Evolutionary conservation across 2,113 vertebrate genomes (phyloP).

Genomic region (Turdus rufiventris): DNA sequence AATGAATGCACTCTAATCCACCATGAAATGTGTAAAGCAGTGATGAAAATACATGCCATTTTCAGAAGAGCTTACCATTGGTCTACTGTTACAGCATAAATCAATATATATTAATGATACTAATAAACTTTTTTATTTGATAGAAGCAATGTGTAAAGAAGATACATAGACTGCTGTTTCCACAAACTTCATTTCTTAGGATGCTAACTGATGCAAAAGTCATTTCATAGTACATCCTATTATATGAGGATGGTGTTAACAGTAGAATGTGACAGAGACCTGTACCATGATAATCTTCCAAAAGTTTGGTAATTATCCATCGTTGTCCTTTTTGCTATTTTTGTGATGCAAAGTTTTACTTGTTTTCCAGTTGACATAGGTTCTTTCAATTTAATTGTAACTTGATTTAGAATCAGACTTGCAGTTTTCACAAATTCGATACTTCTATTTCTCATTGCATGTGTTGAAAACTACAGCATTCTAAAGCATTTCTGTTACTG

Average conservation of each 20-base stretch:
- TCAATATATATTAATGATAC: background rate
- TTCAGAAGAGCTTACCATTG: background rate
- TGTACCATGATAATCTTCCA: background rate
- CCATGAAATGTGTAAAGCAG: background rate
- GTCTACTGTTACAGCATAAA: background rate
- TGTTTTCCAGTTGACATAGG: background rate
- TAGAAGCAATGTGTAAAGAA: background rate
- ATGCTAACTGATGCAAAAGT: background rate
- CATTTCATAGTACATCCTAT: background rate
- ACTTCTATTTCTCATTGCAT: background rate
- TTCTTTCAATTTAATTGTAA: background rate
- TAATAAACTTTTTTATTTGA: background rate
- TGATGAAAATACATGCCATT: background rate
- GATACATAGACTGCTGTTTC: background rate
- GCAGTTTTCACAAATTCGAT: background rate
- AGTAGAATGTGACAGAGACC: background rate
- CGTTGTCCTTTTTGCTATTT: background rate
- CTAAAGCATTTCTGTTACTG: background rate
- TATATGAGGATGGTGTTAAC: background rate
- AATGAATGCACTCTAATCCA: background rate
- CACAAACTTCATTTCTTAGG: background rate
- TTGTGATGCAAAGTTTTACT: background rate
- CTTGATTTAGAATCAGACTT: background rate
- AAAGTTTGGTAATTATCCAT: background rate
- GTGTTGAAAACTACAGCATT: background rate